Conservation (phyloP, 2,113 vertebrate species). For the Terrapene triunguis region DNA sequence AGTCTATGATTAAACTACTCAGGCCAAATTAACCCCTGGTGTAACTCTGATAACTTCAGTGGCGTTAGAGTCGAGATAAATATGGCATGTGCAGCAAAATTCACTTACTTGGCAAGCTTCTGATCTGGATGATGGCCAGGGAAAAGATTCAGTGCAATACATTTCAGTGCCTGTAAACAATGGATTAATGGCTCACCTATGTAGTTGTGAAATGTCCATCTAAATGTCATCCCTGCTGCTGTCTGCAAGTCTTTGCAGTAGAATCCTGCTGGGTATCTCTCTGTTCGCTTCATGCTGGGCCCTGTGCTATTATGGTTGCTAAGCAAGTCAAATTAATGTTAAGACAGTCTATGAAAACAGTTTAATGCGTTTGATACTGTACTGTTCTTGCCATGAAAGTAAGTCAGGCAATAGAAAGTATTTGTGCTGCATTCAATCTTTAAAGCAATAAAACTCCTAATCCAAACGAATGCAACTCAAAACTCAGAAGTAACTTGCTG, state of each 20-base stretch:
- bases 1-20: not conserved
- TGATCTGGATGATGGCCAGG: not conserved
- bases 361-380: not conserved
- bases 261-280: not conserved
- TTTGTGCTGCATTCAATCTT: not conserved
- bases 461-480: accelerated
- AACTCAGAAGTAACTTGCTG: not conserved
- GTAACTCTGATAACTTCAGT: accelerated
- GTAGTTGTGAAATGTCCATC: not conserved
- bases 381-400: not conserved
- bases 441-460: not conserved
- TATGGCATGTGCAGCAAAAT: not conserved
- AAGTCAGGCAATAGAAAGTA: not conserved
- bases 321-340: accelerated
- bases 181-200: not conserved
- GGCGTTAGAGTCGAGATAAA: not conserved
- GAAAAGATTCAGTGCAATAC: not conserved
- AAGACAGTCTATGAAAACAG: not conserved
- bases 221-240: not conserved
- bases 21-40: not conserved
- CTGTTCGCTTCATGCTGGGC: not conserved
- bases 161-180: not conserved
- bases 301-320: not conserved
- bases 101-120: not conserved
- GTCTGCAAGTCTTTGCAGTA: not conserved